Evolutionary conservation across 2,797 vertebrate species (phyloP).

Genomic region (Novumbra hubbsi): DNA sequence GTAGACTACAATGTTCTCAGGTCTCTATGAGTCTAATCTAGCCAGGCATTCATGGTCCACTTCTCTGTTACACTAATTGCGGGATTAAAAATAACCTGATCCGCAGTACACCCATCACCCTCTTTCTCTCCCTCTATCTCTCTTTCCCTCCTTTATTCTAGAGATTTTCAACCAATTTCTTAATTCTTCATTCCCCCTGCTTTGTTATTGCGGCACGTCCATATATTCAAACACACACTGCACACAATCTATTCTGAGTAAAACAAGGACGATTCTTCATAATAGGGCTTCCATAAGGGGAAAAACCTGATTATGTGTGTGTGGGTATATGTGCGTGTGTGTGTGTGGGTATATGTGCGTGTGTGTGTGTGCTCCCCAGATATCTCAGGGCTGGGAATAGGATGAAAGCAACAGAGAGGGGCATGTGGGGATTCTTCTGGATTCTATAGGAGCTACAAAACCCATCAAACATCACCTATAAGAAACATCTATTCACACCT

Average conservation of each 20-base stretch:
- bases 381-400: conserved; percentile 1
- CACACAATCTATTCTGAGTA: background rate
- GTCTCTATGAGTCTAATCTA: conserved; percentile 32
- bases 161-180: background rate
- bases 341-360: background rate
- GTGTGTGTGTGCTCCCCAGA: background rate
- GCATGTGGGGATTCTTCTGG: background rate
- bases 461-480: conserved; percentile 1
- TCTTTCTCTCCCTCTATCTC: background rate
- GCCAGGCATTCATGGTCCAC: conserved; percentile 36
- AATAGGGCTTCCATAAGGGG: conserved; percentile 1
- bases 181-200: background rate
- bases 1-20: background rate
- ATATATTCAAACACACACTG: background rate
- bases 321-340: background rate
- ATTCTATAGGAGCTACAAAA: background rate
- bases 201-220: too few species aligned
- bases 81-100: conserved; percentile 55
- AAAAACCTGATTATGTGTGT: background rate
- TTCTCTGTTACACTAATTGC: conserved; percentile 52
- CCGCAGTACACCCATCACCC: conserved; percentile 27
- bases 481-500: background rate
- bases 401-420: background rate
- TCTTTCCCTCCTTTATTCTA: background rate
- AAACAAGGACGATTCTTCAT: background rate